A percentile compares a stretch with the other conserved stretches of the same genome.
Conservation (phyloP, 2,113 vertebrate genomes). For the Cebus imitator region DNA sequence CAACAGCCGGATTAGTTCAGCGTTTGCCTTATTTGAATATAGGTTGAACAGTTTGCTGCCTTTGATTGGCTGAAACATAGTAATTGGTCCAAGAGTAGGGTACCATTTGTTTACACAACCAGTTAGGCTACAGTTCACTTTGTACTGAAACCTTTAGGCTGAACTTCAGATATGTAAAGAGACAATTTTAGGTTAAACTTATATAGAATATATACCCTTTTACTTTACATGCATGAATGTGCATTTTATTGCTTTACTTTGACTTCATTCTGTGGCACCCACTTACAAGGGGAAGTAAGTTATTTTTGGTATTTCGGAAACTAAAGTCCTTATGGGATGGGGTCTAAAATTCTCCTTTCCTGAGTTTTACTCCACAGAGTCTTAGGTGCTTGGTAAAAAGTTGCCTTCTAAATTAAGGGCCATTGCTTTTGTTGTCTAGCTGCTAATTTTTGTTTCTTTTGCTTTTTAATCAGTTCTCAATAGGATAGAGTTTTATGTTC, state of each 20-base stretch:
- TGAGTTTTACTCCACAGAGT: background rate
- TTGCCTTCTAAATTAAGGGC: background rate
- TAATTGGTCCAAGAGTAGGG: no score
- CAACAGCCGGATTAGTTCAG: no score
- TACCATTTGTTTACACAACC: no score
- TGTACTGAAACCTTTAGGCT: no score
- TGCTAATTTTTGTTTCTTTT: background rate
- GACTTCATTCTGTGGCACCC: background rate
- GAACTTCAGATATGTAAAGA: no score
- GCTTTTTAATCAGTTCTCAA: background rate
- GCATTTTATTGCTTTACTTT: conserved; percentile 26
- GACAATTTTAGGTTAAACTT: no score
- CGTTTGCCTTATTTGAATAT: no score
- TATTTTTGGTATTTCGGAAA: background rate
- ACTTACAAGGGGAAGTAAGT: background rate
- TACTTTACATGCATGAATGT: background rate
- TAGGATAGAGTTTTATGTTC: background rate
- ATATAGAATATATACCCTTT: background rate
- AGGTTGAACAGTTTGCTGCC: no score
- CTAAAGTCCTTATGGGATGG: background rate
- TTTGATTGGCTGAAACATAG: no score
- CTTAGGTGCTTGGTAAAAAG: background rate
- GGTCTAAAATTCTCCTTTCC: background rate
- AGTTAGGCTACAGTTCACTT: no score
- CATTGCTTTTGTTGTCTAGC: background rate